phyloP scores from a whole-genome alignment of 92 coral and sea anemone species.

The Paramuricea clavata region DNA sequence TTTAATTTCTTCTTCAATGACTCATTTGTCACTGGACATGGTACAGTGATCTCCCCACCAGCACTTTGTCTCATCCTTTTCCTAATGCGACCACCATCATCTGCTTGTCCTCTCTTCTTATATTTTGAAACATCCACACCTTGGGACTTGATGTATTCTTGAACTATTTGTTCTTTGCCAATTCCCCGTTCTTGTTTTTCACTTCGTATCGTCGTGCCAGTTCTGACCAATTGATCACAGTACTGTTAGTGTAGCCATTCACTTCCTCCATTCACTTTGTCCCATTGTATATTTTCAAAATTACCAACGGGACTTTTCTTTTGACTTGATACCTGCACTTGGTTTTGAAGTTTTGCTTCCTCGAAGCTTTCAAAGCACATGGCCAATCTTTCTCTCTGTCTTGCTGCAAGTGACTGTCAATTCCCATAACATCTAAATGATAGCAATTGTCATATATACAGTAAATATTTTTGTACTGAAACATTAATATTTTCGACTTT shows the following conservation, averaged over 20 bases:
- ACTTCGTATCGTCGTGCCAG: background rate
- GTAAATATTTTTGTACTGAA: too few relatives aligned
- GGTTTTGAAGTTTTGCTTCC: background rate
- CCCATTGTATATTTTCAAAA: background rate
- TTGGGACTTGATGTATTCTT: background rate
- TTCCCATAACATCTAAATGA: too few relatives aligned
- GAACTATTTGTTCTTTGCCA: background rate
- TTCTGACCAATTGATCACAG: constrained; percentile 2
- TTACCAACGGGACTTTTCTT: background rate
- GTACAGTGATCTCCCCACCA: background rate
- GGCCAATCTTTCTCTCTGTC: too few relatives aligned
- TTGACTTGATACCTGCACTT: too few relatives aligned
- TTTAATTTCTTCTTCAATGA: too few relatives aligned
- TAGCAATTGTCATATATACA: too few relatives aligned
- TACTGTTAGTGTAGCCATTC: background rate
- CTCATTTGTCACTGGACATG: constrained; percentile 1
- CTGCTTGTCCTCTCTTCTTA: too few relatives aligned
- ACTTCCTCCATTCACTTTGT: background rate
- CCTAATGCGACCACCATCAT: background rate
- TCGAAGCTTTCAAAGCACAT: too few relatives aligned
- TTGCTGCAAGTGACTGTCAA: too few relatives aligned
- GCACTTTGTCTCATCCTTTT: background rate
- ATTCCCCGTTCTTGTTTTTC: background rate
- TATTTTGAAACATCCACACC: too few relatives aligned
- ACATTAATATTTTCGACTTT: too few relatives aligned